phyloP scores from a whole-genome alignment of 1,140 invertebrate genomes.

The Lamellibrachia luymesi region DNA sequence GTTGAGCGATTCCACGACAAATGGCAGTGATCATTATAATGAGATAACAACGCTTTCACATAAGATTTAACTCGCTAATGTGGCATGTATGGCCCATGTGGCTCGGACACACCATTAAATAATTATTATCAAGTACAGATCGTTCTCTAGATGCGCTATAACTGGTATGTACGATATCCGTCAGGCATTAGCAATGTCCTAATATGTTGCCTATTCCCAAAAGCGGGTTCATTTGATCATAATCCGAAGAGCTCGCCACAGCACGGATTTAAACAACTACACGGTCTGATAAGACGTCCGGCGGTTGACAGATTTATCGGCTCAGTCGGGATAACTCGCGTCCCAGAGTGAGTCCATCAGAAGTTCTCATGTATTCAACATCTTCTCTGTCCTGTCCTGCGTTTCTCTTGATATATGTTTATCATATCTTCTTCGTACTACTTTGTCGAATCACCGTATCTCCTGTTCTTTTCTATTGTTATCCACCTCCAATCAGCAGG shows the following conservation, averaged over 20 bases:
- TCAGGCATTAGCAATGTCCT: background rate
- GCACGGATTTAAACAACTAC: background rate
- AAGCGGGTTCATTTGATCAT: background rate
- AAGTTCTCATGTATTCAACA: background rate
- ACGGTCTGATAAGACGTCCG: background rate
- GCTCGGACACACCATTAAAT: too few relatives aligned
- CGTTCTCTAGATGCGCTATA: too few relatives aligned
- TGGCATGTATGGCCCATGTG: too few relatives aligned
- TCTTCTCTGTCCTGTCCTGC: background rate
- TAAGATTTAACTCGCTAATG: too few relatives aligned
- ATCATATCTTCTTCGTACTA: background rate
- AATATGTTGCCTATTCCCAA: background rate
- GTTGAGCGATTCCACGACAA: too few relatives aligned
- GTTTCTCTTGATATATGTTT: background rate
- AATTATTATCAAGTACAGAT: too few relatives aligned
- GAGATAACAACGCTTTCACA: too few relatives aligned
- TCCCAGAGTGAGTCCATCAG: background rate
- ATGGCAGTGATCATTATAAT: too few relatives aligned
- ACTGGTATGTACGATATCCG: too few relatives aligned
- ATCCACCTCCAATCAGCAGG: too few relatives aligned
- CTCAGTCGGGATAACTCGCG: background rate
- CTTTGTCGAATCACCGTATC: background rate
- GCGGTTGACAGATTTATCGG: background rate
- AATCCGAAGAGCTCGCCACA: background rate
- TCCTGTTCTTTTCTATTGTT: too few relatives aligned